Evolutionary conservation across 2,113 vertebrate genomes (phyloP).

Genomic region (Melierax canorus): DNA sequence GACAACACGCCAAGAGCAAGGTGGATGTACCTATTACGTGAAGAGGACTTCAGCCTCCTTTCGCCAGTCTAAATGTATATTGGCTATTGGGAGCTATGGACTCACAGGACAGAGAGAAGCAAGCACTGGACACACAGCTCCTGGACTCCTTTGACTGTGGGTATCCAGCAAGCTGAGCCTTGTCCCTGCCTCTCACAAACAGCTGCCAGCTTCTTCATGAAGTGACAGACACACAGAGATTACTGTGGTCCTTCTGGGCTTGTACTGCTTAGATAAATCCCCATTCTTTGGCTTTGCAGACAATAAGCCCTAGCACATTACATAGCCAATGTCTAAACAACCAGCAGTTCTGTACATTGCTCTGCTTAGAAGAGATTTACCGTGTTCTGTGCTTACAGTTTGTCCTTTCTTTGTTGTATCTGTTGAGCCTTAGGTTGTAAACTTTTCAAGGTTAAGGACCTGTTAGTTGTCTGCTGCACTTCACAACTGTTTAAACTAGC

Average conservation of each 20-base stretch:
- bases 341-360: not conserved
- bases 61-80: not conserved
- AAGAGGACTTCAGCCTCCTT: not conserved
- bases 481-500: not conserved
- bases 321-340: not conserved
- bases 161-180: not conserved
- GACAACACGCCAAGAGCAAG: not conserved
- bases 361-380: not conserved
- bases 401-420: not conserved
- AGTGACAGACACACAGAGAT: not conserved
- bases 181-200: not conserved
- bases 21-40: accelerated
- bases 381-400: not conserved
- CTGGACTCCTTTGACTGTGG: not conserved
- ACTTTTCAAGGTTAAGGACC: not conserved
- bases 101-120: not conserved
- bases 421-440: not conserved
- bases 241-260: not conserved
- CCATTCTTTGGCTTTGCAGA: not conserved
- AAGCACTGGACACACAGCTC: not conserved
- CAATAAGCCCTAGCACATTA: not conserved
- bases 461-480: not conserved
- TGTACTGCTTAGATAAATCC: not conserved
- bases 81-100: not conserved
- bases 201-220: not conserved